These are phyloP conservation scores for Nipponacmea schrenckii DNA, from an alignment of 2,888 invertebrate genomes.

Conservation along the genomic window DNA sequence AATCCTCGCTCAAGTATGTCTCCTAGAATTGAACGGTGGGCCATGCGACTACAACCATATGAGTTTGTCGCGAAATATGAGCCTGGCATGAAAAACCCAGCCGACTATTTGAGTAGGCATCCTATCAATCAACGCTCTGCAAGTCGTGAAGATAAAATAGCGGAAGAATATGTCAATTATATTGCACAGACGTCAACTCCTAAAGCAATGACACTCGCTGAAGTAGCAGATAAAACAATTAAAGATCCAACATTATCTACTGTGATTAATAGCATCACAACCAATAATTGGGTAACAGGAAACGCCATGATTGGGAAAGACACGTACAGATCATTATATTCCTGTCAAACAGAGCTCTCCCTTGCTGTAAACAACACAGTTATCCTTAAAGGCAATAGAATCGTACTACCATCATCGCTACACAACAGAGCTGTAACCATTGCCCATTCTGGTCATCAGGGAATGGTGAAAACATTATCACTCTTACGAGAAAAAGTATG, in stretches of 20 bases:
- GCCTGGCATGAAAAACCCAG: slow-evolving; percentile 41
- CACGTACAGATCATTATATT: slow-evolving; percentile 1
- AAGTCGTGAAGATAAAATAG: slow-evolving; percentile 25
- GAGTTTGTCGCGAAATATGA: slow-evolving; percentile 32
- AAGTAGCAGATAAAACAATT: slow-evolving; percentile 31
- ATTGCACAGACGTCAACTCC: slow-evolving; percentile 28
- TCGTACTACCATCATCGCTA: slow-evolving; percentile 25
- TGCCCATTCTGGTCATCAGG: slow-evolving; percentile 40
- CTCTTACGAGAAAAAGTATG: slow-evolving; percentile 34
- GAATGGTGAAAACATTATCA: slow-evolving; percentile 33
- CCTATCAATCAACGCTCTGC: slow-evolving; percentile 19
- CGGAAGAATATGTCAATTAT: slow-evolving; percentile 42
- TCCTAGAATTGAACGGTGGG: slow-evolving; percentile 42
- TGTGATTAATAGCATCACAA: slow-evolving; percentile 8
- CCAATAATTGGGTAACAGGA: not conserved
- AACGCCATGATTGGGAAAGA: not conserved
- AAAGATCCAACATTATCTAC: slow-evolving; percentile 32
- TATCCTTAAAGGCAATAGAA: slow-evolving; percentile 10
- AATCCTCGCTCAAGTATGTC: slow-evolving; percentile 32
- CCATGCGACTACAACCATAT: slow-evolving; percentile 38
- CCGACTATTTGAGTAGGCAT: slow-evolving; percentile 43
- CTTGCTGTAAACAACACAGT: not conserved
- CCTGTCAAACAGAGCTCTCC: slow-evolving; percentile 16
- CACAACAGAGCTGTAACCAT: slow-evolving; percentile 28
- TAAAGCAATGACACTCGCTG: slow-evolving; percentile 40